A percentile compares a stretch with the other conserved stretches of the same genome.
phyloP scores from a whole-genome alignment of 2,113 vertebrate species.

The Guaruba guarouba region DNA sequence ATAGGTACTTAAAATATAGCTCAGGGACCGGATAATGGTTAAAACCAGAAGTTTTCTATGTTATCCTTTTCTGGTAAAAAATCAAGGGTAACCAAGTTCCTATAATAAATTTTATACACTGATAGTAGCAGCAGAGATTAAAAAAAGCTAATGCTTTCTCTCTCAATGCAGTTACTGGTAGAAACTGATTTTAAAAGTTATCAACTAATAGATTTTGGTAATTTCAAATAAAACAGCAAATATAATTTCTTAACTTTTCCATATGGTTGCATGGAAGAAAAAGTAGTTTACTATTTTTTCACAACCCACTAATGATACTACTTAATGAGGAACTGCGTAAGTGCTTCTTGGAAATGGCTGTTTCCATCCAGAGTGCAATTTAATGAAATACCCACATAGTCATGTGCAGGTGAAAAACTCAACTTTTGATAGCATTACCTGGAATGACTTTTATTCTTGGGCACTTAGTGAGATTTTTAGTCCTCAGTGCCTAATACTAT shows the following conservation, averaged over 20 bases:
- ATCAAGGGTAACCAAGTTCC: background rate
- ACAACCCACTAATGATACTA: background rate
- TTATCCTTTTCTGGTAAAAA: background rate
- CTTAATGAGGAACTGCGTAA: background rate
- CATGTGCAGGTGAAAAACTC: background rate
- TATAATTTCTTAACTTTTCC: background rate
- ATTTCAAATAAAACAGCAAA: background rate
- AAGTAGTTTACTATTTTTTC: background rate
- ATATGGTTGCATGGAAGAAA: background rate
- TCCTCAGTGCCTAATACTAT: background rate
- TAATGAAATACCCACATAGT: background rate
- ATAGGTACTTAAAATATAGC: background rate
- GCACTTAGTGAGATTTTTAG: background rate
- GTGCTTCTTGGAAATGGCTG: background rate
- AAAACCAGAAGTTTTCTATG: background rate
- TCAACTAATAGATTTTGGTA: background rate
- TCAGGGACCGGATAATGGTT: background rate
- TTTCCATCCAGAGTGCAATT: background rate
- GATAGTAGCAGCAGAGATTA: background rate
- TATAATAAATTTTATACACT: background rate
- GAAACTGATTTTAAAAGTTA: background rate
- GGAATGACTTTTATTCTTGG: background rate
- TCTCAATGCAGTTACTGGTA: background rate
- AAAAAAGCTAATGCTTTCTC: background rate
- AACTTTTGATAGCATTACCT: background rate